Base-by-base conservation (phyloP, 2,113 vertebrate species). In the Pica pica region DNA sequence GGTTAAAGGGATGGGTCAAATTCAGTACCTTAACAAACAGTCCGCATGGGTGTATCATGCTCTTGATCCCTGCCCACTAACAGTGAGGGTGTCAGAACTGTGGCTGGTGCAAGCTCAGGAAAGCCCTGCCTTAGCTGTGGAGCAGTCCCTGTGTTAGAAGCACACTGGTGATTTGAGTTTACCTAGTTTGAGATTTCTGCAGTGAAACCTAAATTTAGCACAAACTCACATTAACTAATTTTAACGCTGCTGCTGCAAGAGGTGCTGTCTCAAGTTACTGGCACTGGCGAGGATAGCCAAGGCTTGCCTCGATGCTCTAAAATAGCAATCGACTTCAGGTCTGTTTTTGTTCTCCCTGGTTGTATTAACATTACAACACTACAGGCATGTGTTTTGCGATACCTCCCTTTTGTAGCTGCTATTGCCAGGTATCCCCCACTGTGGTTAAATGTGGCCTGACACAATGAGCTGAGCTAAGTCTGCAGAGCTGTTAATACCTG, bases 351-450 rank as follows among this genome's bases (percentile, higher is more conserved):
- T 1, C 30, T 68, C 31, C 20, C 27, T 39, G 27, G 11, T 6
- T 33, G 8, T 50, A 19, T 83, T 61, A 60, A 50, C 26, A 12
- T 33, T 11, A 13, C 59, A 65, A 3, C 0, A 2, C 31, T 46
- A 7, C 41, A 31, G 22, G 42, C 9, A 0, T 2, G 11, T 64
- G 6, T 76, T 78, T 63, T 79, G 24, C 1, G 0, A 13, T 37
- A 27, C 8, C 11, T 23, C 2, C 10, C 11, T 13, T 39, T 24
- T 27, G 42, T 59, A 37, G 70, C 63, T 94, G 50, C 47, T 16
- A 1, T 55, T 1, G 2, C 33, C 35, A 37, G 46, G 13, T 80
- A 5, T 83, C 37, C 56, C 44, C 27, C 31, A 6, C 50, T 0
- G 1, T 46, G 55, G 59, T 68, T 61, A 16, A 69, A 33, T 11